Conservation (phyloP, 2,797 vertebrate species). For the Monodelphis domestica region DNA sequence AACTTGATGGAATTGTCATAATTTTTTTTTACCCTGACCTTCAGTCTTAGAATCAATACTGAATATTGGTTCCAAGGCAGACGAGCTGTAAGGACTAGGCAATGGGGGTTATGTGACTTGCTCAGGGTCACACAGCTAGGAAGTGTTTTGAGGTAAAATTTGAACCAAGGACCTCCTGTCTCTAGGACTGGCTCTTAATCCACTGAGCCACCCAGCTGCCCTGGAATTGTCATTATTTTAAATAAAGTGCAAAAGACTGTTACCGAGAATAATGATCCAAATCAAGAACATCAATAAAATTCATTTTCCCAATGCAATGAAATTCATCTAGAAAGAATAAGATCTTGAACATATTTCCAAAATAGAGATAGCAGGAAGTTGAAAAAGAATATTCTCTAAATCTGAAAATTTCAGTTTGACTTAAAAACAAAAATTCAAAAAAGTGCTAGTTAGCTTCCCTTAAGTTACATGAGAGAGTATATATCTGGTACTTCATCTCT, state of each 20-base stretch:
- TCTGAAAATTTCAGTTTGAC: background rate
- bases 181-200: too few relatives aligned
- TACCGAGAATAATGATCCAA: background rate
- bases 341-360: conserved; percentile 1
- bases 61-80: too few relatives aligned
- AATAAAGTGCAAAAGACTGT: background rate
- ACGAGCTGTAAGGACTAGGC: too few relatives aligned
- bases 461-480: background rate
- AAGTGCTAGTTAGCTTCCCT: background rate
- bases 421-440: background rate
- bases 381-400: background rate
- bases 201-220: too few relatives aligned
- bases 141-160: too few relatives aligned
- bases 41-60: too few relatives aligned
- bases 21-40: too few relatives aligned
- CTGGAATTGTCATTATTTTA: background rate
- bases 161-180: too few relatives aligned
- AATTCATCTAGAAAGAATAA: conserved; percentile 14
- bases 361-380: conserved; percentile 20
- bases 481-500: background rate
- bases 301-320: background rate
- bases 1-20: background rate
- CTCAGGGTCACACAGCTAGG: too few relatives aligned
- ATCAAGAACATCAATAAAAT: background rate
- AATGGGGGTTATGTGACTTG: too few relatives aligned